Conservation (phyloP, 2,888 invertebrate genomes). For the Meliscaeva auricollis region DNA sequence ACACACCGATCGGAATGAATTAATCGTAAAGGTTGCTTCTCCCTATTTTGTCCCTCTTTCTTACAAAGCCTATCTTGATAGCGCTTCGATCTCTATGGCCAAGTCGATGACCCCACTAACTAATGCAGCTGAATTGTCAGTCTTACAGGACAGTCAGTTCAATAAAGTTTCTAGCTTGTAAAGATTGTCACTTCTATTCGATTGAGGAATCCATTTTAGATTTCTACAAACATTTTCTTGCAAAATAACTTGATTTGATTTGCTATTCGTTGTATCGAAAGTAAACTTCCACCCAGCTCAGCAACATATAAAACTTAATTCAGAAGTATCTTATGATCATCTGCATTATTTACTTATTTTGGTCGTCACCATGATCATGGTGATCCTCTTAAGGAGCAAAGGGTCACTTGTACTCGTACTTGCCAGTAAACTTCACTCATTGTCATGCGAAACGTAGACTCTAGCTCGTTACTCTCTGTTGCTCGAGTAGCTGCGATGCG, state of each 20-base stretch:
- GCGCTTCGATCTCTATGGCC: background rate
- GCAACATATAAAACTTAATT: background rate
- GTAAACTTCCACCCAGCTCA: background rate
- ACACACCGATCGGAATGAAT: background rate
- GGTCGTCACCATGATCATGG: too few relatives aligned
- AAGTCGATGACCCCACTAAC: too few relatives aligned
- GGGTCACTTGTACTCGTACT: too few relatives aligned
- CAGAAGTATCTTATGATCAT: background rate
- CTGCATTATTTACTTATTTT: too few relatives aligned
- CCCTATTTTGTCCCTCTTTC: background rate
- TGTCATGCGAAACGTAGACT: too few relatives aligned
- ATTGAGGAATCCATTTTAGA: background rate
- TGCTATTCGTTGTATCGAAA: background rate
- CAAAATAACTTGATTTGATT: background rate
- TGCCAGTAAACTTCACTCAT: too few relatives aligned
- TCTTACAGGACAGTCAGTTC: slow-evolving; percentile 3
- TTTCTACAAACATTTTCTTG: background rate
- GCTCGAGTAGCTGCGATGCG: too few relatives aligned
- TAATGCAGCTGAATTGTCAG: background rate
- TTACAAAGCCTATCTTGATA: background rate
- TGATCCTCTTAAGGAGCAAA: too few relatives aligned
- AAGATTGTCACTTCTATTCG: background rate
- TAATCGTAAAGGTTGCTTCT: background rate
- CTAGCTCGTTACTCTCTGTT: too few relatives aligned
- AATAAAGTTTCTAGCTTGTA: background rate